Conservation (phyloP, 2,888 invertebrate genomes). For the Xanthorhoe designata region DNA sequence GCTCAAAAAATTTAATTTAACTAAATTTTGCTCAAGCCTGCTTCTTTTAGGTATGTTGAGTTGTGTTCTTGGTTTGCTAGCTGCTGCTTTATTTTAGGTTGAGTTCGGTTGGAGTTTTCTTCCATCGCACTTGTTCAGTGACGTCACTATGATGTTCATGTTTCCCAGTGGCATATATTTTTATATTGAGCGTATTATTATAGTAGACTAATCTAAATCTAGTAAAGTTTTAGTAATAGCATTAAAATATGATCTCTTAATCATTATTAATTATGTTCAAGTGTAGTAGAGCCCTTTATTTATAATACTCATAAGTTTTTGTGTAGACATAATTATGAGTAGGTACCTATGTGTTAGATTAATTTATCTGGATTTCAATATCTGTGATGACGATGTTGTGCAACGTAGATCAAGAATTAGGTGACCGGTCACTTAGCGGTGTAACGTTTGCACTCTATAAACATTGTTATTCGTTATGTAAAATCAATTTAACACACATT, state of each 20-base stretch:
- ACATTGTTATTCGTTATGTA: conserved; percentile 41
- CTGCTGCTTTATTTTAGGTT: conserved; percentile 28
- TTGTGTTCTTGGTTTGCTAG: conserved; percentile 33
- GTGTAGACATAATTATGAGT: conserved; percentile 65
- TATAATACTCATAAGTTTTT: conserved; percentile 85
- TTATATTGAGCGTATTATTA: conserved; percentile 72
- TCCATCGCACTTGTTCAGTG: conserved; percentile 59
- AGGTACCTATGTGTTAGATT: conserved; percentile 56
- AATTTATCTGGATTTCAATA: conserved; percentile 60
- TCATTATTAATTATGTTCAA: conserved; percentile 84
- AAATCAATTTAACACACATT: conserved; percentile 35
- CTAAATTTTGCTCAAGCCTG: conserved; percentile 81
- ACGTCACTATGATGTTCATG: conserved; percentile 60
- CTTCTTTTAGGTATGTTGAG: conserved; percentile 51
- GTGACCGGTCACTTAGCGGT: conserved; percentile 44
- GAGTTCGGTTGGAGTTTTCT: conserved; percentile 27
- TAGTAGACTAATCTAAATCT: conserved; percentile 82
- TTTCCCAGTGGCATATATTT: conserved; percentile 78
- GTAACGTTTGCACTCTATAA: conserved; percentile 37
- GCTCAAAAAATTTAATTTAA: conserved; percentile 81
- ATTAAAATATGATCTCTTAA: conserved; percentile 85
- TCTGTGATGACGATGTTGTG: conserved; percentile 62
- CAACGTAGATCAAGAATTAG: conserved; percentile 42
- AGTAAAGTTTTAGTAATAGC: conserved; percentile 77
- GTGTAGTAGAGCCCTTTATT: conserved; percentile 76